Evolutionary conservation across 1,140 invertebrate species (phyloP).

Genomic region (Brachionus sp.): DNA sequence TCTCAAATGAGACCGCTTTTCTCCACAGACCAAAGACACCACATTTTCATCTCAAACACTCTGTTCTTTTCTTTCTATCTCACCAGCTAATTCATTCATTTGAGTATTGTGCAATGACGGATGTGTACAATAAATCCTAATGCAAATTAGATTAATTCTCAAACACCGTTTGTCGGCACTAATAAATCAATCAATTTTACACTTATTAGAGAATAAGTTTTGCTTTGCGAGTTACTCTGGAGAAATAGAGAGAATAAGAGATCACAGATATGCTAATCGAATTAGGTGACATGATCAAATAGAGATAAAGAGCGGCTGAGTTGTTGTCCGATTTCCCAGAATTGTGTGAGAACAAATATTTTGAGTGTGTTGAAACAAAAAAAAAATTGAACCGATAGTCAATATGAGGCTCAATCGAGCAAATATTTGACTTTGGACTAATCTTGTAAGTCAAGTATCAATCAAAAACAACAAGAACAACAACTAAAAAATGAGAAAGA

Average conservation of each 20-base stretch:
- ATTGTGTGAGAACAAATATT: background rate
- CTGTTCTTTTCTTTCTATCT: background rate
- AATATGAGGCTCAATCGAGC: background rate
- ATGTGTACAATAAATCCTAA: background rate
- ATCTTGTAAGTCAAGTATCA: conserved; percentile 34
- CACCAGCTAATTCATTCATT: background rate
- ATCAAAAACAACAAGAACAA: no score
- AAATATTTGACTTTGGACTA: conserved; percentile 15
- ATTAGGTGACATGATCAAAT: conserved; percentile 25
- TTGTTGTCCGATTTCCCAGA: background rate
- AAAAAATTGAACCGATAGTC: background rate
- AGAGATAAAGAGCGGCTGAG: background rate
- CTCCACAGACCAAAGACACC: background rate
- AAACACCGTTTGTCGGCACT: background rate
- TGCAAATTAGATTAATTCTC: background rate
- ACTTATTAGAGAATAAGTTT: background rate
- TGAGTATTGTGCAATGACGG: background rate
- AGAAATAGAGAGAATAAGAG: background rate
- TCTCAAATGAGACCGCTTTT: conserved; percentile 21
- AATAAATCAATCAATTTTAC: background rate
- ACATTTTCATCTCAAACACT: background rate
- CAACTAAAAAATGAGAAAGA: no score
- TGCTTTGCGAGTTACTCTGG: background rate
- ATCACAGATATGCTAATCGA: conserved; percentile 5
- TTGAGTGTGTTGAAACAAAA: background rate